Percentiles rank a stretch among this genome's conserved stretches.
Evolutionary conservation across 2,888 invertebrate genomes (phyloP).

Genomic region (Dorcus parallelipipedus): DNA sequence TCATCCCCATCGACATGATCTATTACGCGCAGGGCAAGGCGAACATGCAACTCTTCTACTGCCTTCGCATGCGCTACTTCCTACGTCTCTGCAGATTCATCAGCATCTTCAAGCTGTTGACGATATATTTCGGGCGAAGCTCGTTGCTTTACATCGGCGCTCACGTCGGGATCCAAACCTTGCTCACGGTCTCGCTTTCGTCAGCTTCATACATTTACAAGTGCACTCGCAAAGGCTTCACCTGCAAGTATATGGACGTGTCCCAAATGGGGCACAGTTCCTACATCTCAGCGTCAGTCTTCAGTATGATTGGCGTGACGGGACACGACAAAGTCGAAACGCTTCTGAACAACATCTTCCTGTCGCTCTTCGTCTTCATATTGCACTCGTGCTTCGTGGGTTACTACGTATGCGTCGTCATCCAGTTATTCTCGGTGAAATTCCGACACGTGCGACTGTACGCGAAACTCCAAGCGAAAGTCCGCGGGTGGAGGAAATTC

Average conservation of each 20-base stretch:
- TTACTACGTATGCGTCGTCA: conserved; percentile 11
- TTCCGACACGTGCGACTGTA: conserved; percentile 7
- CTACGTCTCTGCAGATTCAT: conserved; percentile 9
- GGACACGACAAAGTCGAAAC: neutral
- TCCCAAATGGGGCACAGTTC: neutral
- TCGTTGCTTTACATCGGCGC: conserved; percentile 3
- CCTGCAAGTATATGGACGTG: neutral
- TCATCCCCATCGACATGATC: conserved; percentile 11
- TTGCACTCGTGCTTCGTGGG: conserved; percentile 3
- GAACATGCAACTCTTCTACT: conserved; percentile 4
- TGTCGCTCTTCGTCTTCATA: conserved; percentile 3
- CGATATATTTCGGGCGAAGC: conserved; percentile 9
- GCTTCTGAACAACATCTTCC: neutral
- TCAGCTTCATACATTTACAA: conserved; percentile 7
- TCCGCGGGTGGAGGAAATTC: conserved; percentile 6
- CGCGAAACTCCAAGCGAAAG: neutral
- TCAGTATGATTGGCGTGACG: conserved; percentile 2
- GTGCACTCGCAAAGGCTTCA: neutral
- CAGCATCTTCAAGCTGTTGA: conserved; percentile 1
- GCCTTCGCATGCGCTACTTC: conserved; percentile 9
- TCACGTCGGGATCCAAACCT: conserved; percentile 4
- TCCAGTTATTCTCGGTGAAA: conserved; percentile 7
- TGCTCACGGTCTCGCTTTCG: neutral
- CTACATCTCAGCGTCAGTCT: neutral
- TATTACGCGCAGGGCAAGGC: conserved; percentile 4